These are phyloP conservation scores for Thera obeliscata DNA, from an alignment of 2,888 invertebrate genomes.

Conservation along the genomic window DNA sequence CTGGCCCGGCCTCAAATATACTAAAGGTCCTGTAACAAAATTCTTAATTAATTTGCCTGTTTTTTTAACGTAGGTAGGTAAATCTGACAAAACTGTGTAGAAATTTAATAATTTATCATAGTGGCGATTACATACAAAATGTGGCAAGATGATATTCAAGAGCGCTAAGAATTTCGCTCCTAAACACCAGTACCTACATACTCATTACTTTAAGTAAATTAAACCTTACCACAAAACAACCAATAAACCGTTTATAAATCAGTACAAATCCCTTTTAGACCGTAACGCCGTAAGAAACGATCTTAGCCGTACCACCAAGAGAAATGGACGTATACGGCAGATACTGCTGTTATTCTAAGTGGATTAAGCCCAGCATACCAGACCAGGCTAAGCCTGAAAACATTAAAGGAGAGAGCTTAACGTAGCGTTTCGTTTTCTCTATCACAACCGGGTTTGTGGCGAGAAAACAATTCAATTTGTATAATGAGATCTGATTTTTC, in stretches of 20 bases:
- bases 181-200: background rate
- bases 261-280: slow-evolving; percentile 57
- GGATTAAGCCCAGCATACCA: slow-evolving; percentile 81
- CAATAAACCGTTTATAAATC: slow-evolving; percentile 58
- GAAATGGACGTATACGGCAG: slow-evolving; percentile 61
- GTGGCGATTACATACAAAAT: background rate
- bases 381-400: slow-evolving; percentile 77
- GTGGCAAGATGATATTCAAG: background rate
- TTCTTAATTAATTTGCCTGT: no score
- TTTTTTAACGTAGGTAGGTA: background rate
- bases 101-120: no score
- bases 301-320: slow-evolving; percentile 59
- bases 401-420: slow-evolving; percentile 74
- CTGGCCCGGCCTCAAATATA: no score
- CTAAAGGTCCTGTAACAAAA: no score
- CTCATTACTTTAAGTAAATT: slow-evolving; percentile 17
- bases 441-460: slow-evolving; percentile 41
- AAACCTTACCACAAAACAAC: slow-evolving; percentile 28
- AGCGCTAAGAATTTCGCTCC: background rate
- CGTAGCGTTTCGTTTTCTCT: slow-evolving; percentile 68
- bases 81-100: background rate
- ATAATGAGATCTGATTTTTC: slow-evolving; percentile 21
- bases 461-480: slow-evolving; percentile 29
- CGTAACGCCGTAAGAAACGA: slow-evolving; percentile 67
- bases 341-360: slow-evolving; percentile 80